phyloP scores from a whole-genome alignment of 1,140 invertebrate species.

The Helicoverpa zea region DNA sequence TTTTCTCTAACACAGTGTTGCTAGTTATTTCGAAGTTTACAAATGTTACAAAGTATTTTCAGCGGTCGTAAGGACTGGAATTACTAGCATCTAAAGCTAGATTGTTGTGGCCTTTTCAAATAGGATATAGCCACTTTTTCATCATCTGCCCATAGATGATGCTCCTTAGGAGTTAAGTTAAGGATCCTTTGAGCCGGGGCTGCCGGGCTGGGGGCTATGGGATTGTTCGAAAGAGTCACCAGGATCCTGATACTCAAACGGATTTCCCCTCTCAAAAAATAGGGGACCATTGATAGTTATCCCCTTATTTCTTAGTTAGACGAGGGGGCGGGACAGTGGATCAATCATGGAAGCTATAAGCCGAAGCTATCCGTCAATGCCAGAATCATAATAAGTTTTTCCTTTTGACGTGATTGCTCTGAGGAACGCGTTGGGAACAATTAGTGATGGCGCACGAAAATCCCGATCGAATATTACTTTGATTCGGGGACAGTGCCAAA shows the following conservation, averaged over 20 bases:
- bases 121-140: no score
- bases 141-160: no score
- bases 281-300: neutral
- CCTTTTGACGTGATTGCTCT: constrained; percentile 11
- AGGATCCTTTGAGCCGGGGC: no score
- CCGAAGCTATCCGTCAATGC: constrained; percentile 28
- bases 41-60: no score
- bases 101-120: no score
- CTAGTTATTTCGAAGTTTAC: no score
- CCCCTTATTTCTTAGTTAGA: constrained; percentile 3
- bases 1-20: no score
- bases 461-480: neutral
- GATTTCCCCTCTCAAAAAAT: neutral
- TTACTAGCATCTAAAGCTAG: no score
- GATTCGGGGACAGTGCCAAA: neutral
- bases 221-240: neutral
- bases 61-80: no score
- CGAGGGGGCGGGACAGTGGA: neutral
- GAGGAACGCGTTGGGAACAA: neutral
- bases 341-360: constrained; percentile 34
- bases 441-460: constrained; percentile 5
- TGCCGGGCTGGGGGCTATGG: no score
- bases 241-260: neutral
- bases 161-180: no score
- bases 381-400: constrained; percentile 38